Percentiles rank a stretch among this genome's conserved stretches.
phyloP scores from a whole-genome alignment of 2,888 invertebrate species.

The Eupeodes luniger region DNA sequence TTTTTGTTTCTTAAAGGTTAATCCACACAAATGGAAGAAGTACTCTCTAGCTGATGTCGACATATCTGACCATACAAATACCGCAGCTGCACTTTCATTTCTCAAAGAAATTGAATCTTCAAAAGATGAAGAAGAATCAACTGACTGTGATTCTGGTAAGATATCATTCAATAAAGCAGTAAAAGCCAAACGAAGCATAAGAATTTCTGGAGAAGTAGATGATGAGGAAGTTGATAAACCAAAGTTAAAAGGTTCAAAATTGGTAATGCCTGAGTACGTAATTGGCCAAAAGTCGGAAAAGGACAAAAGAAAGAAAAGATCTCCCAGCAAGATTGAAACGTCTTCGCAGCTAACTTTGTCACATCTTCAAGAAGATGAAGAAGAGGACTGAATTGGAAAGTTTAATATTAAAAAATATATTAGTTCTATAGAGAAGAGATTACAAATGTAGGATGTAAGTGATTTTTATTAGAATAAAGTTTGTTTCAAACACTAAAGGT shows the following conservation, averaged over 20 bases:
- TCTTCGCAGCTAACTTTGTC: constrained; percentile 85
- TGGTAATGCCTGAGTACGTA: constrained; percentile 93
- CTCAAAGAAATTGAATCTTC: constrained; percentile 88
- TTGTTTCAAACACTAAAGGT: neutral
- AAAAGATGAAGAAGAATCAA: constrained; percentile 78
- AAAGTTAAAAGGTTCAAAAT: constrained; percentile 88
- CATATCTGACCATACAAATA: constrained; percentile 91
- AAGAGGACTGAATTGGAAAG: constrained; percentile 82
- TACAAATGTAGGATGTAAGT: constrained; percentile 15
- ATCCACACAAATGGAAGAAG: constrained; percentile 93
- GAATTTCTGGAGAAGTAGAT: constrained; percentile 79
- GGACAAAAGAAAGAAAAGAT: constrained; percentile 78
- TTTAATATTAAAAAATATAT: neutral
- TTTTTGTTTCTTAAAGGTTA: constrained; percentile 85
- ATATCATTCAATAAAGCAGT: constrained; percentile 83
- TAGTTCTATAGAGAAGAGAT: neutral
- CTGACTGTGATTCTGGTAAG: constrained; percentile 70
- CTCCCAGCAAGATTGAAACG: constrained; percentile 61
- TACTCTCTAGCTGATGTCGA: constrained; percentile 93
- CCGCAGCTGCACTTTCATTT: constrained; percentile 91
- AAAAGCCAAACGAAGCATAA: constrained; percentile 79
- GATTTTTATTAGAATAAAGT: constrained; percentile 10
- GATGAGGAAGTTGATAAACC: constrained; percentile 83
- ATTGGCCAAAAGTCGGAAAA: constrained; percentile 88
- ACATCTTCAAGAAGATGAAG: constrained; percentile 85